Evolutionary conservation across 2,888 invertebrate species (phyloP), one percentile per base, ranked within the genome.

Genomic region (Dasysyrphus albostriatus): DNA sequence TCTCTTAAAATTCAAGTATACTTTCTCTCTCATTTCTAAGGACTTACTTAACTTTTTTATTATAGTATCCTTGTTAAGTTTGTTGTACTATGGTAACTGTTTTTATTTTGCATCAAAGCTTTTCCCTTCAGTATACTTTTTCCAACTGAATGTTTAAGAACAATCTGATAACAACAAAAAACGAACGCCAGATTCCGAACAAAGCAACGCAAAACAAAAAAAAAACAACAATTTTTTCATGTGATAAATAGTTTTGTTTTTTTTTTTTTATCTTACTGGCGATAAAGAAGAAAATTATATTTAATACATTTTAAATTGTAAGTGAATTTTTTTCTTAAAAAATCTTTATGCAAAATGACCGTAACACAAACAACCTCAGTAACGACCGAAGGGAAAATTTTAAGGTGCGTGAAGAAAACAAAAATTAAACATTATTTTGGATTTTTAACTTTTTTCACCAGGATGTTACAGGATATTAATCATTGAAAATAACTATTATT

Each of bases 61-160:
- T 6, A 65, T 51, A 76, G 67, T 82, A 39, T 58, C 63, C 80
- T 49, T 61, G 9, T 24, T 67, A 34, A 34, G 75, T 65, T 73
- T 81, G 37, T 37, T 73, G 34, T 61, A 42, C 24, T 65, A 39
- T 34, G 12, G 10, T 19, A 69, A 73, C 44, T 12, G 63, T 32
- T 58, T 34, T 2, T 32, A 51, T 5, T 61, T 47, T n/a, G 10
- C 51, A 24, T 65, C 49, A 16, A 70, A 85, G 85, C 85, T 85
- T 85, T 61, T 69, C 70, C 73, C 67, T 63, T 82, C 82, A 85
- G 85, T 85, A 85, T 82, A 85, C 74, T 82, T 82, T 82, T 85
- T 70, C 77, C 82, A 58, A 77, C 63, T 51, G 77, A 82, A 69
- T 77, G 69, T 56, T 56, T 77, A 29, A 69, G 76, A 81, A 51